phyloP scores from a whole-genome alignment of 2,113 vertebrate species.

The Ameiurus melas region DNA sequence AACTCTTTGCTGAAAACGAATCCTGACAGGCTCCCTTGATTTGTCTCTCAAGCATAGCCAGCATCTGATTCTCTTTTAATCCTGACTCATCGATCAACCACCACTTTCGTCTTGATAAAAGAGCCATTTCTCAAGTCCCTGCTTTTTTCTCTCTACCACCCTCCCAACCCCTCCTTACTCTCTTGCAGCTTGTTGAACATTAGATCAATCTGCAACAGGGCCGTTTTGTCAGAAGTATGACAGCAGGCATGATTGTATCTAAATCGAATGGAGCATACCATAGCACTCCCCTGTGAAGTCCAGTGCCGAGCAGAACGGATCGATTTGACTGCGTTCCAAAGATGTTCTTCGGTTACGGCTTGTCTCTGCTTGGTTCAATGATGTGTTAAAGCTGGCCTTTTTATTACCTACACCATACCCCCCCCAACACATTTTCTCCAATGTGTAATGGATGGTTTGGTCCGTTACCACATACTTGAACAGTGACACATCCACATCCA shows the following conservation, averaged over 20 bases:
- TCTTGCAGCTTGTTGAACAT: slow-evolving; percentile 35
- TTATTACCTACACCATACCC: background rate
- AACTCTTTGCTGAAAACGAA: slow-evolving; percentile 44
- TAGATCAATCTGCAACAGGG: slow-evolving; percentile 31
- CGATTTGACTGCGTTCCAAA: slow-evolving; percentile 40
- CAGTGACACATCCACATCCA: slow-evolving; percentile 8
- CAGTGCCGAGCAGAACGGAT: slow-evolving; percentile 36
- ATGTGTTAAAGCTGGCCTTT: slow-evolving; percentile 16
- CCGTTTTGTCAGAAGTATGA: slow-evolving; percentile 52
- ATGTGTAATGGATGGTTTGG: slow-evolving; percentile 17
- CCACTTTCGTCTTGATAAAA: slow-evolving; percentile 57
- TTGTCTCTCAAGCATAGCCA: slow-evolving; percentile 53
- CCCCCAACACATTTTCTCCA: rapidly evolving
- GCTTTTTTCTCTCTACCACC: slow-evolving; percentile 2
- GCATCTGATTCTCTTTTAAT: slow-evolving; percentile 48
- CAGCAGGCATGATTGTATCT: slow-evolving; percentile 43
- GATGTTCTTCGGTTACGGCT: slow-evolving; percentile 16
- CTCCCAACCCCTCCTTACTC: background rate
- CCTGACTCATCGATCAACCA: slow-evolving; percentile 57
- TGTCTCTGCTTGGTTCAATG: slow-evolving; percentile 6
- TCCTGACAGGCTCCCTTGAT: slow-evolving; percentile 46
- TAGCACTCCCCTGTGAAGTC: slow-evolving; percentile 41
- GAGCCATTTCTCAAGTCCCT: slow-evolving; percentile 43
- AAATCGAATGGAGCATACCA: slow-evolving; percentile 44
- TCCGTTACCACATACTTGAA: slow-evolving; percentile 28